A percentile compares a stretch with the other conserved stretches of the same genome.
phyloP scores from a whole-genome alignment of 1,140 invertebrate species.

The Fopius arisanus region DNA sequence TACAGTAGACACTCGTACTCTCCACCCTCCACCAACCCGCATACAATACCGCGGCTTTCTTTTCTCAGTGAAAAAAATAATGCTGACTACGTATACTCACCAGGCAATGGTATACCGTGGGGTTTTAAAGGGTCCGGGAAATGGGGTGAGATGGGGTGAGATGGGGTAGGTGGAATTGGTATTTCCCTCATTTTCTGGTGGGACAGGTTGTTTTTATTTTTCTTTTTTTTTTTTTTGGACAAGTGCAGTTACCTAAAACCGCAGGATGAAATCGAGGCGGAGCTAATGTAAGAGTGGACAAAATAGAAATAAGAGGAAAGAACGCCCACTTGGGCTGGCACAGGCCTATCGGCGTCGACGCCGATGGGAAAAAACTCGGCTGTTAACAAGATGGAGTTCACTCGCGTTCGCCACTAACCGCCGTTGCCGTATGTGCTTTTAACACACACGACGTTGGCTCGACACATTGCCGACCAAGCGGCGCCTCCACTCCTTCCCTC shows the following conservation, averaged over 20 bases:
- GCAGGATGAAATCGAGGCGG: constrained; percentile 45
- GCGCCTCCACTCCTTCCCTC: constrained; percentile 48
- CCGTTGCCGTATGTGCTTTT: constrained; percentile 10
- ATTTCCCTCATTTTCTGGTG: not conserved
- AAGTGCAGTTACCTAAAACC: not conserved
- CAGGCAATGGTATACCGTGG: too few species aligned
- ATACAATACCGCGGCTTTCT: not conserved
- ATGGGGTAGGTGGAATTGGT: not conserved
- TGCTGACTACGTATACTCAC: not conserved
- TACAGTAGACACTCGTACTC: constrained; percentile 11
- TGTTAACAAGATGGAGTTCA: constrained; percentile 64
- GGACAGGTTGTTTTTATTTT: not conserved
- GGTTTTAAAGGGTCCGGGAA: too few species aligned
- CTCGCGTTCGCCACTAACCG: constrained; percentile 46
- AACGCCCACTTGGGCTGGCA: constrained; percentile 59
- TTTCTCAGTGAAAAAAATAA: not conserved
- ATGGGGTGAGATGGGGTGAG: too few species aligned
- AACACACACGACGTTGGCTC: constrained; percentile 33
- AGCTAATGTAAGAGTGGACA: constrained; percentile 54
- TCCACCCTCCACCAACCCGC: not conserved
- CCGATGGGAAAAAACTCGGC: constrained; percentile 60
- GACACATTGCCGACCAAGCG: constrained; percentile 31
- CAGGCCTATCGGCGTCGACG: constrained; percentile 60
- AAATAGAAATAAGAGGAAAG: constrained; percentile 60
- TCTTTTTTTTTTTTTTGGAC: not conserved